Conservation (phyloP, 2,113 vertebrate genomes). For the Erinaceus europaeus region DNA sequence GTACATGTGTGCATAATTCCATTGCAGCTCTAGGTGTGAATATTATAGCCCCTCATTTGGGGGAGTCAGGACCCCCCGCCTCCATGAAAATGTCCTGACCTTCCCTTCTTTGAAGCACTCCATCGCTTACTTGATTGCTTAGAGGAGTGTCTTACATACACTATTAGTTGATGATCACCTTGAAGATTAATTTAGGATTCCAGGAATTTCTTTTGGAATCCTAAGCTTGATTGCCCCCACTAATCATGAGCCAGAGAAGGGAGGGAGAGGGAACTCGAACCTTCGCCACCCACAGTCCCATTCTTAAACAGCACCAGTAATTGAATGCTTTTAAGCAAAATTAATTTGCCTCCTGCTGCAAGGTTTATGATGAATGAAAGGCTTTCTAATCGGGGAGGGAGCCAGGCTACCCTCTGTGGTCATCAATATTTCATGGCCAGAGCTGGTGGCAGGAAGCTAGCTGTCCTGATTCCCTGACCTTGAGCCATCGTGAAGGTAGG, state of each 20-base stretch:
- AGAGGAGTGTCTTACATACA: neutral
- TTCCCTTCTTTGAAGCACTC: too few species aligned
- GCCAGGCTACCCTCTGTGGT: slow-evolving; percentile 21
- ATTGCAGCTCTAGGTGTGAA: too few species aligned
- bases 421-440: slow-evolving; percentile 49
- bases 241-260: neutral
- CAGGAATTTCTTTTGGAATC: slow-evolving; percentile 20
- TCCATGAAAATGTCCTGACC: too few species aligned
- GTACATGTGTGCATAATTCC: accelerated
- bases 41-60: too few species aligned
- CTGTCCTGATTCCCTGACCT: slow-evolving; percentile 32
- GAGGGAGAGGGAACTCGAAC: neutral
- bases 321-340: slow-evolving; percentile 55
- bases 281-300: neutral
- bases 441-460: slow-evolving; percentile 22
- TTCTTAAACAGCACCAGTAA: slow-evolving; percentile 38
- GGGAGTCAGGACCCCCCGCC: too few species aligned
- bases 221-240: neutral
- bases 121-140: neutral
- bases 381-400: slow-evolving; percentile 14
- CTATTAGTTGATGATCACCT: neutral
- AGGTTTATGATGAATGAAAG: slow-evolving; percentile 50
- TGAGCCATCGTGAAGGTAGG: neutral
- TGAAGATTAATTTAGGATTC: neutral
- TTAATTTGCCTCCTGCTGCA: slow-evolving; percentile 56